A percentile compares a stretch with the other conserved stretches of the same genome.
phyloP scores from a whole-genome alignment of 2,888 invertebrate genomes.

The Epistrophe grossulariae region DNA sequence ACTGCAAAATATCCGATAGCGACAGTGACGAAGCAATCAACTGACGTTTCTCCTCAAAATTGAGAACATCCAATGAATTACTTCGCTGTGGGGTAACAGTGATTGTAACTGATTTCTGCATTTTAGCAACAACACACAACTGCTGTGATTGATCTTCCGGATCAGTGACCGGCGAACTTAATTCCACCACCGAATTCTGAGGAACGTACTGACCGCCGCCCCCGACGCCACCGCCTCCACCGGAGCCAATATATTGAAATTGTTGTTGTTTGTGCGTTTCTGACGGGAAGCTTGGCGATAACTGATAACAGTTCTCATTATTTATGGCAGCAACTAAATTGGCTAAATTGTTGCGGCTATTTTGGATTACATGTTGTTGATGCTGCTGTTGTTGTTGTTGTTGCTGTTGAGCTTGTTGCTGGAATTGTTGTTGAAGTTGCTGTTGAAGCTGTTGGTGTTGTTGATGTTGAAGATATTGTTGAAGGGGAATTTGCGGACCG shows the following conservation, averaged over 20 bases:
- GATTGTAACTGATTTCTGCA: slow-evolving; percentile 87
- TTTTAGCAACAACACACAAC: slow-evolving; percentile 83
- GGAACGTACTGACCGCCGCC: slow-evolving; percentile 62
- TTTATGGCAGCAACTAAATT: slow-evolving; percentile 80
- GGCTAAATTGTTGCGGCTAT: slow-evolving; percentile 80
- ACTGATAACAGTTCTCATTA: slow-evolving; percentile 80
- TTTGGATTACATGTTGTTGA: slow-evolving; percentile 78
- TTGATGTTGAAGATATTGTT: slow-evolving; percentile 77
- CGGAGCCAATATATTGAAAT: slow-evolving; percentile 66
- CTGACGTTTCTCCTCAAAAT: slow-evolving; percentile 96
- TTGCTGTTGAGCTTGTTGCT: slow-evolving; percentile 78
- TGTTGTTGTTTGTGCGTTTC: slow-evolving; percentile 70
- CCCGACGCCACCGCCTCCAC: neutral
- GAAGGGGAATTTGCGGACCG: slow-evolving; percentile 59
- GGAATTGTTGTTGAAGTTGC: slow-evolving; percentile 78
- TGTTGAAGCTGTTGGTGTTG: slow-evolving; percentile 78
- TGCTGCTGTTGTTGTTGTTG: slow-evolving; percentile 77
- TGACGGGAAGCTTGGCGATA: slow-evolving; percentile 78
- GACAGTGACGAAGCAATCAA: slow-evolving; percentile 94
- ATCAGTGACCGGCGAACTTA: slow-evolving; percentile 63
- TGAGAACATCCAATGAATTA: slow-evolving; percentile 94
- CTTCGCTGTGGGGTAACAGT: slow-evolving; percentile 89
- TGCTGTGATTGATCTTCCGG: slow-evolving; percentile 79
- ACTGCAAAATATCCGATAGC: slow-evolving; percentile 92
- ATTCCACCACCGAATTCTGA: slow-evolving; percentile 58